Conservation (phyloP, 1,140 invertebrate species). For the Trichonephila inaurata region DNA sequence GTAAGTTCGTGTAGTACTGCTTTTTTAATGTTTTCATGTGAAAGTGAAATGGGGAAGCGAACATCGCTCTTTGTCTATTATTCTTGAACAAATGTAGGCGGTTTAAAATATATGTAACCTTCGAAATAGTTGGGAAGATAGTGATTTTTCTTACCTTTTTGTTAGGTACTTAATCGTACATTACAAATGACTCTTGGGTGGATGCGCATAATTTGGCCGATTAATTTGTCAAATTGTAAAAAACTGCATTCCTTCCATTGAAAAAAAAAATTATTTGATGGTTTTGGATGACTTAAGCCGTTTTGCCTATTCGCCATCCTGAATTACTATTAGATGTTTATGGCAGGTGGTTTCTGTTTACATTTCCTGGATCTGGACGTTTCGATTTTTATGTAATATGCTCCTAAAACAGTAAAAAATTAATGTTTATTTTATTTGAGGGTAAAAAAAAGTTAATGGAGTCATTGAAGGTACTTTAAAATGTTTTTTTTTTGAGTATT, state of each 20-base stretch:
- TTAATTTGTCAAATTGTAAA: neutral
- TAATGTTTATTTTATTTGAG: too few species aligned
- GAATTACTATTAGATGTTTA: too few species aligned
- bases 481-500: too few species aligned
- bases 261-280: too few species aligned
- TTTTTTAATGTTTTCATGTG: neutral
- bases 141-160: neutral
- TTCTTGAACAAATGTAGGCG: constrained; percentile 40
- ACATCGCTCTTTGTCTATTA: neutral
- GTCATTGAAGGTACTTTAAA: too few species aligned
- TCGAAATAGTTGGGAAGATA: neutral
- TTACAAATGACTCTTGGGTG: constrained; percentile 9
- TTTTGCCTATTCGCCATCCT: too few species aligned
- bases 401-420: too few species aligned
- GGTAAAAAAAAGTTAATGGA: too few species aligned
- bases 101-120: neutral
- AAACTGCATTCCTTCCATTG: neutral
- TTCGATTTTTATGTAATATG: too few species aligned
- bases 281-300: too few species aligned
- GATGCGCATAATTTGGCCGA: neutral
- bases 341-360: too few species aligned
- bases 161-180: neutral
- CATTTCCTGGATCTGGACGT: too few species aligned
- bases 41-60: neutral
- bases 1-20: neutral